Base-by-base conservation (phyloP, 2,797 vertebrate genomes). In the Eupleurogrammus muticus region DNA sequence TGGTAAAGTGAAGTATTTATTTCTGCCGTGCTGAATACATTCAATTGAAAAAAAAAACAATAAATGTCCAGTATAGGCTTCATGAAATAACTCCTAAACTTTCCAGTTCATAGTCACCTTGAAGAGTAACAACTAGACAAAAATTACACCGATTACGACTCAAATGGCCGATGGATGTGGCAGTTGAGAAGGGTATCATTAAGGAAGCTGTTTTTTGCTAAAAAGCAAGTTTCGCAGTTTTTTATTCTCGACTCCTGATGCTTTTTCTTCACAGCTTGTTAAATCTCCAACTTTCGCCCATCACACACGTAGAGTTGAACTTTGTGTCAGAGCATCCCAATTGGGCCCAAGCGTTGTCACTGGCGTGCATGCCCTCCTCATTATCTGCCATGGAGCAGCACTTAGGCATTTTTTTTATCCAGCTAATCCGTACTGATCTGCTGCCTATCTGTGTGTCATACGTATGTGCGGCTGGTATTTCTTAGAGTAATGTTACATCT, bases 311-410 rank as follows among this genome's bases (percentile, higher is more conserved):
- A 36, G 70, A 68, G 78, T 79, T 74, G 59, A 75, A 78, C 61
- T 77, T 75, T 79, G 57, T 74, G 71, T 77, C 70, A 77, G 50
- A 52, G 62, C 67, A 47, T 53, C 70, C 55, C 89, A 88, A 88
- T 87, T 89, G 88, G 84, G 40, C 74, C 70, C 54, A 36, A 72
- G 74, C 49, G 49, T 65, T 64, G 68, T 65, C 78, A 80, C 69
- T 63, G 46, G 53, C 50, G 71, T 79, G 65, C 74, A 77, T 61
- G 53, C 81, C 81, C 80, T 62, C 73, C 82, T 91, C 79, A 87
- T 87, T 89, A 92, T 79, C 53, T 80, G 73, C 59, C 52, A 80
- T 70, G 83, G 83, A 88, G 81, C 71, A 84, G 36, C 70, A 78
- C 74, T 81, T 73, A 47, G 57, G 66, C 49, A 35, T 21, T 56